A percentile compares a stretch with the other conserved stretches of the same genome.
Evolutionary conservation across 2,888 invertebrate species (phyloP).

Genomic region (Eumacrocentrus americanus): DNA sequence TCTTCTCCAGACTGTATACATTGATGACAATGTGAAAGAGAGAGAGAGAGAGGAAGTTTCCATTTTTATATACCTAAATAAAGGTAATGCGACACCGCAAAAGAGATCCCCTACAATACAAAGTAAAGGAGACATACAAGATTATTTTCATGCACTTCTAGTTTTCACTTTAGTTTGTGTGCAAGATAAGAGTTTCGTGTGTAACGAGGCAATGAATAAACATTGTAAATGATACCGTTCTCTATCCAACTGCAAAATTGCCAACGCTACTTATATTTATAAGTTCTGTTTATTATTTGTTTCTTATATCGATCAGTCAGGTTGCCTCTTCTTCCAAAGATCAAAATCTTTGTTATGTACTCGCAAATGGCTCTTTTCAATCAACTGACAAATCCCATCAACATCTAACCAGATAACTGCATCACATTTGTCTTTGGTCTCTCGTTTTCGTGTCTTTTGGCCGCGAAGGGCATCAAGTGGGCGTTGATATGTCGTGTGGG

Average conservation of each 20-base stretch:
- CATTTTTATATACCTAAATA: constrained; percentile 1
- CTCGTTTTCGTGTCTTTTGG: neutral
- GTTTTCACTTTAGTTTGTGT: constrained; percentile 1
- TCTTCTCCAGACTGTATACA: no score
- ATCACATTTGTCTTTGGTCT: neutral
- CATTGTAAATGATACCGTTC: no score
- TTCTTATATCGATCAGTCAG: neutral
- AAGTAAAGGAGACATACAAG: neutral
- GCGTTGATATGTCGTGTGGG: constrained; percentile 25
- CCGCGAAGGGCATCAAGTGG: constrained; percentile 18
- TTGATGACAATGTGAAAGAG: neutral
- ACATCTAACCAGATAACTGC: neutral
- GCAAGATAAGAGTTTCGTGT: constrained; percentile 14
- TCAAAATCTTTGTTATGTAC: neutral
- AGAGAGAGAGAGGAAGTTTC: neutral
- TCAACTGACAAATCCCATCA: neutral
- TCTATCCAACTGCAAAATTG: no score
- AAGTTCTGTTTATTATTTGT: neutral
- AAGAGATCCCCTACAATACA: neutral
- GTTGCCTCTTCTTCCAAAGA: neutral
- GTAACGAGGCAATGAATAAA: no score
- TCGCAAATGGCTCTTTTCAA: neutral
- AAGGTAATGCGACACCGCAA: neutral
- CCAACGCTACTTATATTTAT: neutral
- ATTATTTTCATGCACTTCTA: constrained; percentile 4